Base-by-base conservation (phyloP, 2,797 vertebrate genomes). In the Gymnothorax javanicus region DNA sequence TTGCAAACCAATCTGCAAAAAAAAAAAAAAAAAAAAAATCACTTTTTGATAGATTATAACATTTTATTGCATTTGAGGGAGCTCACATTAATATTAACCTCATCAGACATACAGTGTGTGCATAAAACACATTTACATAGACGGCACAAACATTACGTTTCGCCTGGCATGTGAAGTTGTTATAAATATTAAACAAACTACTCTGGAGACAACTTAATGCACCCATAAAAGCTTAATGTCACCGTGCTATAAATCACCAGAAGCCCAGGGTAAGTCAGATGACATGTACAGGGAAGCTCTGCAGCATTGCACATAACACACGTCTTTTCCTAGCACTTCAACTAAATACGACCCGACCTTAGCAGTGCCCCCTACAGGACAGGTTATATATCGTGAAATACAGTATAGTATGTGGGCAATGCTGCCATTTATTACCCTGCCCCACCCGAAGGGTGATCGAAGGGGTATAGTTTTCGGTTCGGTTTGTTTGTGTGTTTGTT, bases 141-240 rank as follows among this genome's bases (percentile, higher is more conserved):
- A n/a, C 64, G 23, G 64, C 2, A 20, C 23, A 69, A 69, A 69
- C 23, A 69, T 69, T 69, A 15, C 27, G 11, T 73, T 73, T 13
- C 25, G 27, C 69, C 12, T 73, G 11, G 69, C 69, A 33, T 43
- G 33, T 2, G 27, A 13, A 73, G 27, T 73, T 73, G 27, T 27
- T 73, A 73, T 73, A 73, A 73, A 43, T 73, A 73, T 73, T 73
- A 73, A 73, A 73, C 12, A 43, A 27, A 43, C 69, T 27, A 43
- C 27, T 73, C 69, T 33, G 20, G 27, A 13, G 27, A 73, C 69
- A 73, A 43, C 27, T 73, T 73, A 12, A 73, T 15, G 25, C 33
- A 12, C 69, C 27, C 69, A 43, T 73, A 43, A 77, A 77, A 50
- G 43, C 13, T n/a, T 69, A 69, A 69, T 69, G 64, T 69, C 25